These are phyloP conservation scores for Myrmecobius fasciatus DNA, from an alignment of 2,113 vertebrate species.

Conservation along the genomic window DNA sequence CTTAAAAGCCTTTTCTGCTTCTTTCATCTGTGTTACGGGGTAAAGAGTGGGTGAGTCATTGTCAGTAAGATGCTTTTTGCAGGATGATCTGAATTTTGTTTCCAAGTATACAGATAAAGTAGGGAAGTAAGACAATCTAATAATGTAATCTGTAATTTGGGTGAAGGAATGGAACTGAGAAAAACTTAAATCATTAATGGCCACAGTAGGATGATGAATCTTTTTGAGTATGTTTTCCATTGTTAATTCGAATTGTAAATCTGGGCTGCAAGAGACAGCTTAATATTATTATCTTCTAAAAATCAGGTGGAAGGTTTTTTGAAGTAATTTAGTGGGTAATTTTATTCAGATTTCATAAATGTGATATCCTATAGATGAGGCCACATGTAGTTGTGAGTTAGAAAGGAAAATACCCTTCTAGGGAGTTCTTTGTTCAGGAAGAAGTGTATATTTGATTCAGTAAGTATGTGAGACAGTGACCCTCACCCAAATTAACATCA, in stretches of 20 bases:
- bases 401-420: background rate
- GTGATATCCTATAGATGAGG: background rate
- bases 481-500: no score
- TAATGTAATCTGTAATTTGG: background rate
- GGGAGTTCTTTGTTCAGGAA: background rate
- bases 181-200: background rate
- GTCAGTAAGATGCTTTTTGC: background rate
- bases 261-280: background rate
- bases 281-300: background rate
- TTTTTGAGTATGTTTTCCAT: background rate
- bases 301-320: background rate
- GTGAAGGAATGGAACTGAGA: background rate
- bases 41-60: background rate
- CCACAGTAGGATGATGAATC: background rate
- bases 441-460: background rate
- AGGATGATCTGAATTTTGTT: background rate
- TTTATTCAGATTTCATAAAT: background rate
- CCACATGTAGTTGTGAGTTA: background rate
- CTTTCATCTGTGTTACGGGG: background rate
- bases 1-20: background rate
- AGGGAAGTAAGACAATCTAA: background rate
- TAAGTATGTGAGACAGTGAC: no score
- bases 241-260: background rate
- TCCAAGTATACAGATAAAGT: background rate
- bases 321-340: background rate